Conservation (phyloP, 2,888 invertebrate species). For the Cataglyphis rosenhaueri region DNA sequence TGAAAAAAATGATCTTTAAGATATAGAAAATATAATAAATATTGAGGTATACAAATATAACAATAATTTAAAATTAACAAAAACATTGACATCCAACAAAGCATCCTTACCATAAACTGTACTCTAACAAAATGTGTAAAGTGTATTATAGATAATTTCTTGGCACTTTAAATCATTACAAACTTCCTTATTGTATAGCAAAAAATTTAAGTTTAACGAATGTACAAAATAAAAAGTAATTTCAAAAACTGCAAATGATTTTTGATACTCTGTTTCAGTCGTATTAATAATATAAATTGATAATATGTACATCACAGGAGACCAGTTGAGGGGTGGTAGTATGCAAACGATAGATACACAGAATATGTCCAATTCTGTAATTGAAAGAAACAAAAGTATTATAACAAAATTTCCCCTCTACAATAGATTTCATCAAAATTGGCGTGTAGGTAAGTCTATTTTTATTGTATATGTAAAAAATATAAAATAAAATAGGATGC, state of each 20-base stretch:
- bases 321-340: constrained; percentile 69
- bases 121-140: constrained; percentile 39
- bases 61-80: constrained; percentile 38
- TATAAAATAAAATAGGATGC: not conserved
- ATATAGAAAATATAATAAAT: constrained; percentile 21
- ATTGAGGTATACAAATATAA: not conserved
- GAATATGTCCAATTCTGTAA: constrained; percentile 73
- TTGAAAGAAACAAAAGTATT: constrained; percentile 67
- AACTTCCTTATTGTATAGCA: constrained; percentile 6
- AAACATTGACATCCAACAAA: constrained; percentile 4
- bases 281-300: constrained; percentile 43
- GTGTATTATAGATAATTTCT: constrained; percentile 33
- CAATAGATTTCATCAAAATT: constrained; percentile 55
- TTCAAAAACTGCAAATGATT: constrained; percentile 23
- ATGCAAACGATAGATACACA: constrained; percentile 66
- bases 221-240: constrained; percentile 39
- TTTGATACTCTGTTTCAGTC: constrained; percentile 48
- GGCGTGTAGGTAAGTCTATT: constrained; percentile 60
- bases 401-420: constrained; percentile 58
- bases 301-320: constrained; percentile 74
- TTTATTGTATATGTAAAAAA: not conserved
- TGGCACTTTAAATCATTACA: constrained; percentile 58
- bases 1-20: not conserved
- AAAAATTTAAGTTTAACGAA: constrained; percentile 16
- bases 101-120: constrained; percentile 28